Conservation (phyloP, 1,140 invertebrate genomes). For the Cotesia chilonis region DNA sequence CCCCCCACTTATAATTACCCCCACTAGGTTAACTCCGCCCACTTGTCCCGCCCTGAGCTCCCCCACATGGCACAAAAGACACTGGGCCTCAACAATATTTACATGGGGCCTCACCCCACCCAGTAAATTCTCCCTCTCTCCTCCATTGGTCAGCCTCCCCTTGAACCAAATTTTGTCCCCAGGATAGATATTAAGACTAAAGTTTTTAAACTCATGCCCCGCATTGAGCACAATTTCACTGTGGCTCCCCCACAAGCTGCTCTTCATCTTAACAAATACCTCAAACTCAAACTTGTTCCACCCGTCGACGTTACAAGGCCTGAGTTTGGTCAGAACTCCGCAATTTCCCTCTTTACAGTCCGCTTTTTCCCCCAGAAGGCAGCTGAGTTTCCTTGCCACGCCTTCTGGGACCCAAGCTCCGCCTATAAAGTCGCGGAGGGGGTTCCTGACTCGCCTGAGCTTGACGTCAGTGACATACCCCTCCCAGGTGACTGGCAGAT, state of each 20-base stretch:
- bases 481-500: constrained; percentile 75
- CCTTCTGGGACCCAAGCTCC: constrained; percentile 68
- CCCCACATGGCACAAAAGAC: constrained; percentile 71
- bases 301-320: constrained; percentile 73
- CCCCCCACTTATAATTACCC: constrained; percentile 70
- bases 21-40: constrained; percentile 60
- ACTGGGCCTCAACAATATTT: constrained; percentile 72
- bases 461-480: constrained; percentile 75
- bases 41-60: constrained; percentile 62
- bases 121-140: constrained; percentile 63
- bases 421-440: constrained; percentile 63
- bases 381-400: constrained; percentile 70
- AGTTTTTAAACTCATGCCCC: constrained; percentile 75
- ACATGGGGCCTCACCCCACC: constrained; percentile 69
- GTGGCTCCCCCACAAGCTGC: constrained; percentile 71
- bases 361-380: constrained; percentile 74
- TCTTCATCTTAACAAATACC: constrained; percentile 74
- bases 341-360: constrained; percentile 69
- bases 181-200: constrained; percentile 71
- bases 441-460: constrained; percentile 71
- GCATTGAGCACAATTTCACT: constrained; percentile 71
- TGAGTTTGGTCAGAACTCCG: constrained; percentile 64
- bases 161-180: constrained; percentile 79
- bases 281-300: constrained; percentile 79
- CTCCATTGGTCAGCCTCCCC: constrained; percentile 66